Conservation (phyloP, 1,140 invertebrate genomes). For the Drosophila melanogaster region DNA sequence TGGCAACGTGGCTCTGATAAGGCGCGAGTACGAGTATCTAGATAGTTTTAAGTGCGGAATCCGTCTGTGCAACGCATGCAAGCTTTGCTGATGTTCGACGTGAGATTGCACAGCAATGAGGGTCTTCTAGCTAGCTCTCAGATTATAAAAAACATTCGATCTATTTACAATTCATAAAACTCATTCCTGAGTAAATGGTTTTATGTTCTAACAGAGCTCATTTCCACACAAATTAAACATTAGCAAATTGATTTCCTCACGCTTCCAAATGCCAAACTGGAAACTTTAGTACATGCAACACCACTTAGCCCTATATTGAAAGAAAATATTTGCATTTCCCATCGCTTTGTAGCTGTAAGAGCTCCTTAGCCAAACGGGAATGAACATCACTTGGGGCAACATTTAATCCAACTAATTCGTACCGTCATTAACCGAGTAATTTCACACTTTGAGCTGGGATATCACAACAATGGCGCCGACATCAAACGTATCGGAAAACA, state of each 20-base stretch:
- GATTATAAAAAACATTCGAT: too few species aligned
- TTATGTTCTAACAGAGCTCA: not conserved
- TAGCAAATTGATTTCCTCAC: not conserved
- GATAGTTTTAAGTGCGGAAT: conserved; percentile 26
- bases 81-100: conserved; percentile 19
- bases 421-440: conserved; percentile 31
- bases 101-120: conserved; percentile 13
- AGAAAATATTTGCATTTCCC: not conserved
- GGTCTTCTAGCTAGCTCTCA: not conserved
- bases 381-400: conserved; percentile 22
- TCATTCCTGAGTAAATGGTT: not conserved
- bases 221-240: not conserved
- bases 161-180: too few species aligned
- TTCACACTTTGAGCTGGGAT: conserved; percentile 19
- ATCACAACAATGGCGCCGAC: conserved; percentile 19
- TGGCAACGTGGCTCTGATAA: conserved; percentile 39
- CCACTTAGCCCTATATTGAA: not conserved
- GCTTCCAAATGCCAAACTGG: not conserved
- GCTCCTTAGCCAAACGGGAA: conserved; percentile 2
- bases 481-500: conserved; percentile 25
- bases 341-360: conserved; percentile 6
- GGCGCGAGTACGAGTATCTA: conserved; percentile 21
- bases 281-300: not conserved
- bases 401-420: conserved; percentile 39
- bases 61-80: conserved; percentile 18